Evolutionary conservation across 2,888 invertebrate species (phyloP), one percentile per base, ranked within the genome.

Genomic region (Prionchulus punctatus): DNA sequence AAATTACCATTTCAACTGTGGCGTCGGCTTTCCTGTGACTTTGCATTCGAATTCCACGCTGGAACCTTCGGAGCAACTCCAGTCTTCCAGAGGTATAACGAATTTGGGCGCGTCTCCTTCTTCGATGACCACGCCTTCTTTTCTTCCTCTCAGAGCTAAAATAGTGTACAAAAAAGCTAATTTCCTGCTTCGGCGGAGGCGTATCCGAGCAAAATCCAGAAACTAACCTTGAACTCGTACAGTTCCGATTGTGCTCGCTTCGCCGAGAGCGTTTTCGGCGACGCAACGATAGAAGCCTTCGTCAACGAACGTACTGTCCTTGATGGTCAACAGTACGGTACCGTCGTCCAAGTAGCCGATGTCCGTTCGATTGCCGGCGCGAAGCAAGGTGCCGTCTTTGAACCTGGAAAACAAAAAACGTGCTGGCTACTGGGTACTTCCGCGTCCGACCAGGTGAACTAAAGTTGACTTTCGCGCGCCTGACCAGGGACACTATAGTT

Each of bases 1-100:
- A 18, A 4, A 85, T 81, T 76, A 89, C 91, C 91, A 92, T 73
- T 83, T 85, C 57, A 91, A 80, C 65, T 80, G 82, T 7, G 94
- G 89, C 61, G 84, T 82, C 0, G 94, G 94, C 54, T 83, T 82
- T 27, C 86, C 90, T 60, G 84, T 83, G 26, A 90, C 83, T 69
- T 89, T 86, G 48, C 90, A 85, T 65, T 85, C 84, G 63, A 92
- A 73, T 60, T 83, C 84, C 47, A 92, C 77, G 0, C 84, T 83
- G 55, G 84, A 81, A 0, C 89, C 88, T 66, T 86, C 87, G 59
- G 84, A 83, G 1, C 90, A 81, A 26, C 83, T 49, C 12, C 28
- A 26, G 21, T 49, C 50, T 30, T 49, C 79, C 26, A 89, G 74
- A 57, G 66, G 66, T 48, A 67, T 58, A 53, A 67, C 62, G 59